phyloP scores from a whole-genome alignment of 2,113 vertebrate genomes.

The Columba janthina region DNA sequence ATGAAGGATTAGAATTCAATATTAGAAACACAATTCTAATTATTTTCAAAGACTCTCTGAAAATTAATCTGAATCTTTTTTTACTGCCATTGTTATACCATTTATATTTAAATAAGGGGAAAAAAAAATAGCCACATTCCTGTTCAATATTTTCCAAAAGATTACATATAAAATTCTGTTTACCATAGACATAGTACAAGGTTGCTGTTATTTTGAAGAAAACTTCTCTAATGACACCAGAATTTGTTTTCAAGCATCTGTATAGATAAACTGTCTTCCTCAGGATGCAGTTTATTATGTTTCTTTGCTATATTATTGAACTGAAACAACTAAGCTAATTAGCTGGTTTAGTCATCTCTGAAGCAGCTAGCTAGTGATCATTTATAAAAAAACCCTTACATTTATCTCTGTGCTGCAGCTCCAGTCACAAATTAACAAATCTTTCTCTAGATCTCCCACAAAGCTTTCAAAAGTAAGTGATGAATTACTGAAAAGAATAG shows the following conservation, averaged over 20 bases:
- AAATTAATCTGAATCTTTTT: neutral
- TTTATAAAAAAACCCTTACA: neutral
- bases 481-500: neutral
- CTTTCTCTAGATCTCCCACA: neutral
- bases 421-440: neutral
- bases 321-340: neutral
- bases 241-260: neutral
- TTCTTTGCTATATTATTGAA: neutral
- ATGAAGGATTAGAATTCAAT: neutral
- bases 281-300: neutral
- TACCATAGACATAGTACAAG: neutral
- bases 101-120: neutral
- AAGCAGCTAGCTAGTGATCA: neutral
- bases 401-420: neutral
- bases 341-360: neutral
- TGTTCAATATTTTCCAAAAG: neutral
- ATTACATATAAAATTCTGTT: neutral
- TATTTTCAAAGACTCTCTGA: neutral
- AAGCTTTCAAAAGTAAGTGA: neutral
- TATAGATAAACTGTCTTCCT: neutral
- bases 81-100: neutral
- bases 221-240: neutral
- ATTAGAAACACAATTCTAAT: neutral
- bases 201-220: neutral
- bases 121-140: neutral